Conservation (phyloP, 2,797 vertebrate genomes). For the Emydoidea blandingii region DNA sequence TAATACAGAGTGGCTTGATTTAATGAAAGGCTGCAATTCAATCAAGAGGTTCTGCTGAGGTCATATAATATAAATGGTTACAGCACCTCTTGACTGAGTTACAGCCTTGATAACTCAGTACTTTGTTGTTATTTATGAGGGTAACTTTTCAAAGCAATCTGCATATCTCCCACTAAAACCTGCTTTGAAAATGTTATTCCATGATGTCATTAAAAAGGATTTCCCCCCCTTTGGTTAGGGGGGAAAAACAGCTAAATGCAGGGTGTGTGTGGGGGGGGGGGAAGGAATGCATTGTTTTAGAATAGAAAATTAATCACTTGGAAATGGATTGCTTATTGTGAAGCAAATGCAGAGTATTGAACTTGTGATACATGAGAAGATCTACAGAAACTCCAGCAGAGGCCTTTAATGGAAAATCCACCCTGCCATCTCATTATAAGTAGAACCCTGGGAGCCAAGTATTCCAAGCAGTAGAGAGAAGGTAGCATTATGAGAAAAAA, state of each 20-base stretch:
- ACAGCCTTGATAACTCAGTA: constrained; percentile 76
- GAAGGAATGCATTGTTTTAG: constrained; percentile 74
- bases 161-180: constrained; percentile 74
- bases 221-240: constrained; percentile 33
- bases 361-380: constrained; percentile 70
- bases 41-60: constrained; percentile 77
- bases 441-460: constrained; percentile 62
- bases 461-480: constrained; percentile 61
- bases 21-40: constrained; percentile 79
- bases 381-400: constrained; percentile 73
- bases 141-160: constrained; percentile 74
- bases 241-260: background rate
- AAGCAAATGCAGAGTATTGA: constrained; percentile 71
- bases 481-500: constrained; percentile 51
- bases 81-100: constrained; percentile 76
- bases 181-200: constrained; percentile 74
- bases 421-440: constrained; percentile 68
- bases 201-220: constrained; percentile 72
- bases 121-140: constrained; percentile 81
- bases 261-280: constrained; percentile 27
- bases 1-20: constrained; percentile 70
- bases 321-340: constrained; percentile 74
- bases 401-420: constrained; percentile 77
- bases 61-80: constrained; percentile 77
- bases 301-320: constrained; percentile 80